Percentiles rank a stretch among this genome's conserved stretches.
Evolutionary conservation across 2,888 invertebrate genomes (phyloP).

Genomic region (Trissonchulus sp.): DNA sequence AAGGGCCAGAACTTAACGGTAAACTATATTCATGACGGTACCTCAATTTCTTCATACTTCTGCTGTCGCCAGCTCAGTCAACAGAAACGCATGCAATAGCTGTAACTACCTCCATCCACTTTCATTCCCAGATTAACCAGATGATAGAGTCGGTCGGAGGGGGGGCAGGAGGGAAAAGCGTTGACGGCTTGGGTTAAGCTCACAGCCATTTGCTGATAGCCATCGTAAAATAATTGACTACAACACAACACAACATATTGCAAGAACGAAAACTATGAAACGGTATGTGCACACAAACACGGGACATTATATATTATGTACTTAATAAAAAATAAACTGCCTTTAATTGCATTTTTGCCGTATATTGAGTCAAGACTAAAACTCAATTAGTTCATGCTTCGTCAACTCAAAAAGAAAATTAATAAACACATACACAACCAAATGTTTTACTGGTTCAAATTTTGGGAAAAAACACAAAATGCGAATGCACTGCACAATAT

Average conservation of each 20-base stretch:
- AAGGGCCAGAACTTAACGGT: too few species aligned
- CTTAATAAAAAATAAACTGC: background rate
- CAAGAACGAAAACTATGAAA: background rate
- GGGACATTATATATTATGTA: background rate
- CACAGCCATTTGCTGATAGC: constrained; percentile 83
- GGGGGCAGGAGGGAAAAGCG: constrained; percentile 87
- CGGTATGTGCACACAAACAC: background rate
- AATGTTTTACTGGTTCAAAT: too few species aligned
- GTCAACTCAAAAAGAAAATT: too few species aligned
- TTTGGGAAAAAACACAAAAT: too few species aligned
- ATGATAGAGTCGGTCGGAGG: constrained; percentile 83
- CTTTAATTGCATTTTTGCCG: constrained; percentile 25
- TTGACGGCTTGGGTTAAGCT: constrained; percentile 74
- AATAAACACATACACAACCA: too few species aligned
- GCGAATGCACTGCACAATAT: constrained; percentile 36
- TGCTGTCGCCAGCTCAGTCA: too few species aligned
- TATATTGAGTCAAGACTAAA: constrained; percentile 30
- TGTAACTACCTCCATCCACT: constrained; percentile 37
- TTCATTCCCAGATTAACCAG: constrained; percentile 68
- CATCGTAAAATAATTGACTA: constrained; percentile 96
- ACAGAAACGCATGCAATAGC: too few species aligned
- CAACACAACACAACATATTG: too few species aligned
- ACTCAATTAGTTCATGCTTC: too few species aligned
- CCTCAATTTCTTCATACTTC: too few species aligned
- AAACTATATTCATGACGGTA: too few species aligned